Conservation (phyloP, 2,113 vertebrate genomes). For the Oxyura jamaicensis region DNA sequence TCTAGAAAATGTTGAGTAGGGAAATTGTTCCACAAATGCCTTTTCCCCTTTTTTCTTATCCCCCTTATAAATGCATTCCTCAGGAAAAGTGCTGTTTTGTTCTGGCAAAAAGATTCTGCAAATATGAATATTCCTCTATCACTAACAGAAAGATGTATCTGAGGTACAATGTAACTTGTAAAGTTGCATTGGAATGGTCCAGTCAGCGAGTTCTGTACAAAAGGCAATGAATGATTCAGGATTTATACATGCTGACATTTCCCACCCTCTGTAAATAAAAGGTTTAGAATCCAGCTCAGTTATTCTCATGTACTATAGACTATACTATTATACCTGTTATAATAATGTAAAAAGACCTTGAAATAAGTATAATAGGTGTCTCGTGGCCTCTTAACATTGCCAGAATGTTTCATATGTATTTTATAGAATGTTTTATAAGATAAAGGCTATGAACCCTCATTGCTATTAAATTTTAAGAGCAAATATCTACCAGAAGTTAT, state of each 20-base stretch:
- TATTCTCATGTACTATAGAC: background rate
- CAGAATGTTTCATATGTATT: background rate
- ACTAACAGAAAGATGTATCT: background rate
- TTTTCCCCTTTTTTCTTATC: background rate
- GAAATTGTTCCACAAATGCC: slow-evolving; percentile 21
- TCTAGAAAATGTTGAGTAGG: slow-evolving; percentile 47
- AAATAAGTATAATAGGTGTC: background rate
- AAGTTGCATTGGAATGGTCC: background rate
- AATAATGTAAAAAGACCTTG: background rate
- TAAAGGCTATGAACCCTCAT: background rate
- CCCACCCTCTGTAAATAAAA: background rate
- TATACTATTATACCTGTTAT: background rate
- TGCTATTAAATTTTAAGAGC: background rate
- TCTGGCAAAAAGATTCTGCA: background rate
- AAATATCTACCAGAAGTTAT: background rate
- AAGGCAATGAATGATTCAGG: background rate
- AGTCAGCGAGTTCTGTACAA: background rate
- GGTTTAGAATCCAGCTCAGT: background rate
- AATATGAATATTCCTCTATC: background rate
- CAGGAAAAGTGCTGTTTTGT: background rate
- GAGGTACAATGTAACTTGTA: background rate
- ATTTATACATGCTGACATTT: background rate
- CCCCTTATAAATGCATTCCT: background rate
- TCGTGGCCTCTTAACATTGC: background rate
- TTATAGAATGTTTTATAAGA: background rate